Conservation (phyloP, 2,113 vertebrate genomes). For the Carassius gibelio region DNA sequence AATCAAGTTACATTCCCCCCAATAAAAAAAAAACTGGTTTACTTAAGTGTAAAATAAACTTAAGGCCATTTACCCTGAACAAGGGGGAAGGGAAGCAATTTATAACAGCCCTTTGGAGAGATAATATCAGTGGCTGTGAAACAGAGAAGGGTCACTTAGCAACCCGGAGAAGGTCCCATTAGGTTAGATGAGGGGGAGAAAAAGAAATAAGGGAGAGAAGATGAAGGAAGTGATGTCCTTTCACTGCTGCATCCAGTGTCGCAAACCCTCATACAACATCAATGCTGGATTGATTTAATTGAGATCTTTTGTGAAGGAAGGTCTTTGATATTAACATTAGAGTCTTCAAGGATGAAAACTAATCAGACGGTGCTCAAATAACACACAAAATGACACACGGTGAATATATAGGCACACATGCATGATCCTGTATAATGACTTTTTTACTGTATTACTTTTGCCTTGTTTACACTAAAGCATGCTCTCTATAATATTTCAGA, state of each 20-base stretch:
- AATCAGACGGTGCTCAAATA: background rate
- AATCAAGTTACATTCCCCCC: background rate
- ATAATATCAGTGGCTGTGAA: slow-evolving; percentile 68
- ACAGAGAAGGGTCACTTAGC: slow-evolving; percentile 77
- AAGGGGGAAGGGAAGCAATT: background rate
- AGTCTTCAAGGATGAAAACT: slow-evolving; percentile 18
- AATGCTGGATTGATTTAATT: slow-evolving; percentile 21
- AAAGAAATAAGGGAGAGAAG: slow-evolving; percentile 3
- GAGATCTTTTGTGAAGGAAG: slow-evolving; percentile 29
- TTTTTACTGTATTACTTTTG: background rate
- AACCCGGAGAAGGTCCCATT: slow-evolving; percentile 68
- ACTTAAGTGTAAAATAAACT: background rate
- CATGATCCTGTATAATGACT: background rate
- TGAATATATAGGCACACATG: background rate
- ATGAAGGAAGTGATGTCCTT: slow-evolving; percentile 24
- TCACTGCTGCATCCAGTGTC: slow-evolving; percentile 1
- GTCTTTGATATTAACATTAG: slow-evolving; percentile 11
- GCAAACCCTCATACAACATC: background rate
- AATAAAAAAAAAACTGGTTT: slow-evolving; percentile 45
- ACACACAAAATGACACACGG: background rate
- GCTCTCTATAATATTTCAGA: no score
- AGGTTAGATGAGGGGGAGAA: background rate
- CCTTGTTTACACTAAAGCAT: background rate
- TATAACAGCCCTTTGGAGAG: slow-evolving; percentile 47
- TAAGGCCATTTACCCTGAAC: slow-evolving; percentile 52